Conservation (phyloP, 1,140 invertebrate genomes). For the Halesus radiatus region DNA sequence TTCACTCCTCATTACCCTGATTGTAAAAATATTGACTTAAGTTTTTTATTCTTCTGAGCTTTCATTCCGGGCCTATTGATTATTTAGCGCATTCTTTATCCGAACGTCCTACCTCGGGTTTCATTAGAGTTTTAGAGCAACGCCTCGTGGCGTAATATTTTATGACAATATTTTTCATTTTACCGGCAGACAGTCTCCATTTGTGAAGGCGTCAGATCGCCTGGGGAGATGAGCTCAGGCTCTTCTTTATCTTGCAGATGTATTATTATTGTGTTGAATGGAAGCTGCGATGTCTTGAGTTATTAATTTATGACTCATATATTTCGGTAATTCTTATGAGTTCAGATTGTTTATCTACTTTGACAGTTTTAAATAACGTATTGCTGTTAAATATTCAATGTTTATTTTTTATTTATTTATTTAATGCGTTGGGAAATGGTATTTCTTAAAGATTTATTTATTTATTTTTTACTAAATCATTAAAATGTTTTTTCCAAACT, state of each 20-base stretch:
- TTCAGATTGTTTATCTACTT: too few species aligned
- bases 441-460: too few species aligned
- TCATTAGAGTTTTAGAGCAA: conserved; percentile 46
- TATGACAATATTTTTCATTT: conserved; percentile 56
- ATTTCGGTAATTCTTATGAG: too few species aligned
- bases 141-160: conserved; percentile 51
- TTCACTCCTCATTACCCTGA: too few species aligned
- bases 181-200: conserved; percentile 49
- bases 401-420: too few species aligned
- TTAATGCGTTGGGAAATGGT: too few species aligned
- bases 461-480: too few species aligned
- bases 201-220: conserved; percentile 54
- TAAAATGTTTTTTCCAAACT: too few species aligned
- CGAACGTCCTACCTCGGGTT: conserved; percentile 10
- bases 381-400: too few species aligned
- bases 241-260: conserved; percentile 43
- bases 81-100: conserved; percentile 29
- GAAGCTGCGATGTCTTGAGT: background rate
- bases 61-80: conserved; percentile 8
- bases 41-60: background rate
- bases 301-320: too few species aligned
- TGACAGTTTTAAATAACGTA: too few species aligned
- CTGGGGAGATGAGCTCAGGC: conserved; percentile 47
- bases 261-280: background rate
- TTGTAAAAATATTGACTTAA: background rate